Evolutionary conservation across 2,888 invertebrate species (phyloP).

Genomic region (Spilosoma lubricipeda): DNA sequence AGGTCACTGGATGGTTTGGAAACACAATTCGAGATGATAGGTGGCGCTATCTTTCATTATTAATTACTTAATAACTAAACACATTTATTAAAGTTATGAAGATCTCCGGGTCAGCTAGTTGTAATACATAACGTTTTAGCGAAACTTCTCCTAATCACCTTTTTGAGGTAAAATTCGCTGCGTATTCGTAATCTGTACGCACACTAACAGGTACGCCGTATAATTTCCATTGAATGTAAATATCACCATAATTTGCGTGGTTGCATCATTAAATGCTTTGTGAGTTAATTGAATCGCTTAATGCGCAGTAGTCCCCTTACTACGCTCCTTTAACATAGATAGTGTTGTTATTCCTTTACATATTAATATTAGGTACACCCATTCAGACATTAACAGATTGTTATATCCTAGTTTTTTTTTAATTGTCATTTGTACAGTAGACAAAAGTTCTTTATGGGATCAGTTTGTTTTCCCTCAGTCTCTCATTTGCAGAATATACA

Average conservation of each 20-base stretch:
- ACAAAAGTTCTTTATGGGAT: not conserved
- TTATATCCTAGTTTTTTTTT: not conserved
- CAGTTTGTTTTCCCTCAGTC: not conserved
- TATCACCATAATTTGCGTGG: slow-evolving; percentile 36
- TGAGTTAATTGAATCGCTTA: slow-evolving; percentile 49
- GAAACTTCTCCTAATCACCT: not conserved
- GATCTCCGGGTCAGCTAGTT: too few species aligned
- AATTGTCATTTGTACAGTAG: too few species aligned
- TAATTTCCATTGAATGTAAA: slow-evolving; percentile 42
- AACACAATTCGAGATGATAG: too few species aligned
- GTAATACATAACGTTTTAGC: too few species aligned
- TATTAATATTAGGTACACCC: not conserved
- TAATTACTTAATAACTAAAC: too few species aligned
- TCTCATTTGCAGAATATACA: not conserved
- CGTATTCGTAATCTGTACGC: slow-evolving; percentile 40
- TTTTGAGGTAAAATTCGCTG: not conserved
- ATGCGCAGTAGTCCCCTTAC: not conserved
- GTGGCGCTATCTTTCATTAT: too few species aligned
- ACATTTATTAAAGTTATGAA: too few species aligned
- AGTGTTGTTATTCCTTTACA: not conserved
- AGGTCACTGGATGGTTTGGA: too few species aligned
- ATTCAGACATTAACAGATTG: not conserved
- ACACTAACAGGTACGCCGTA: slow-evolving; percentile 34
- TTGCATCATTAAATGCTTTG: slow-evolving; percentile 51
- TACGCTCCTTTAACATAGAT: not conserved